These are phyloP conservation scores for Sialis fuliginosa DNA, from an alignment of 2,888 invertebrate genomes.

Conservation along the genomic window DNA sequence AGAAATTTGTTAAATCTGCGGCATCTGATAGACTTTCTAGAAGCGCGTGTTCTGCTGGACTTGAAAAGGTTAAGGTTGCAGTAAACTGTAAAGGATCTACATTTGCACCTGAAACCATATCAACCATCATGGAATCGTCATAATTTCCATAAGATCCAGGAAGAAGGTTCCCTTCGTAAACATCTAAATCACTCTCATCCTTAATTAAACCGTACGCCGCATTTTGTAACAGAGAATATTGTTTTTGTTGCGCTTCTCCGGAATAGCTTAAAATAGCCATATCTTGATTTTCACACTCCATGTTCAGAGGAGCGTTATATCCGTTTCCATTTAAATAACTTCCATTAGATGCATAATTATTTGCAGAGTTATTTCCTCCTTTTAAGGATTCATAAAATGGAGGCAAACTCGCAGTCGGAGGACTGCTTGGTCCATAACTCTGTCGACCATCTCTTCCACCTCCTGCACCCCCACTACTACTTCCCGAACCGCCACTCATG, in stretches of 20 bases:
- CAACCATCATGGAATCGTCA: slow-evolving; percentile 71
- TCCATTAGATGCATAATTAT: slow-evolving; percentile 47
- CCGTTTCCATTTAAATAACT: slow-evolving; percentile 42
- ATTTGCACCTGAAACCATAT: slow-evolving; percentile 54
- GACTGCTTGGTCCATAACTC: slow-evolving; percentile 75
- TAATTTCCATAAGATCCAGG: slow-evolving; percentile 41
- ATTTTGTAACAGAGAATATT: slow-evolving; percentile 63
- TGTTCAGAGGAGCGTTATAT: slow-evolving; percentile 48
- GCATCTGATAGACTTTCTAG: slow-evolving; percentile 64
- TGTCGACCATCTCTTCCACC: slow-evolving; percentile 63
- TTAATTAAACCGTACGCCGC: slow-evolving; percentile 69
- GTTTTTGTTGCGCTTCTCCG: slow-evolving; percentile 34
- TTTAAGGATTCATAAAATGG: slow-evolving; percentile 79
- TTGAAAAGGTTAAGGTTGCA: slow-evolving; percentile 62
- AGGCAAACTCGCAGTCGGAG: slow-evolving; percentile 73
- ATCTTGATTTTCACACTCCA: slow-evolving; percentile 61
- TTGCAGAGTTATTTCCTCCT: slow-evolving; percentile 51
- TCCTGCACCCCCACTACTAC: slow-evolving; percentile 53
- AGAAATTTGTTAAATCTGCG: slow-evolving; percentile 56
- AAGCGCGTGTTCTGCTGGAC: slow-evolving; percentile 57
- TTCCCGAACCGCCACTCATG: slow-evolving; percentile 39
- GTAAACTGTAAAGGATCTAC: slow-evolving; percentile 72
- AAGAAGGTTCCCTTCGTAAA: slow-evolving; percentile 45
- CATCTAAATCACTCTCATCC: slow-evolving; percentile 58
- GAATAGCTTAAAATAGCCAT: slow-evolving; percentile 21